These are phyloP conservation scores for Thereva nobilitata DNA, from an alignment of 2,888 invertebrate genomes.

Conservation along the genomic window DNA sequence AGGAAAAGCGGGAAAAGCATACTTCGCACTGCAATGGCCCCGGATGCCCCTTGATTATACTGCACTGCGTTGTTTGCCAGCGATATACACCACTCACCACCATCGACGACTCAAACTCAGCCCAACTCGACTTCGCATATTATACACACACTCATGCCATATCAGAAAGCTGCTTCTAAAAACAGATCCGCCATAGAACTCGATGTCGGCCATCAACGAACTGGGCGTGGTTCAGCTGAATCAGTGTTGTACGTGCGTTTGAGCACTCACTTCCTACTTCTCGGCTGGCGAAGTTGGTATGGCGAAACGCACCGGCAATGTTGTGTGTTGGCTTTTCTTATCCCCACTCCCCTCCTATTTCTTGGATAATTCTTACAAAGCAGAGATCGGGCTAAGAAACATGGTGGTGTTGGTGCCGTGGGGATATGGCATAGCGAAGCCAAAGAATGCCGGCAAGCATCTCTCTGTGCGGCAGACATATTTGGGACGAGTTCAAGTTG, in stretches of 20 bases:
- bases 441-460: conserved; percentile 6
- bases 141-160: no score
- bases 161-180: no score
- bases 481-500: conserved; percentile 13
- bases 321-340: neutral
- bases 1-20: neutral
- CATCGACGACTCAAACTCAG: no score
- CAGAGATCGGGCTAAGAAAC: conserved; percentile 1
- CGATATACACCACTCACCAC: conserved; percentile 12
- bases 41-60: conserved; percentile 35
- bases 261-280: conserved; percentile 1
- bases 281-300: conserved; percentile 19
- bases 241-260: conserved; percentile 18
- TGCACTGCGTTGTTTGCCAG: conserved; percentile 40
- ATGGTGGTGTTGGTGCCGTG: neutral
- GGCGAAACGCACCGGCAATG: conserved; percentile 14
- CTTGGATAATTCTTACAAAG: neutral
- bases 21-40: conserved; percentile 37
- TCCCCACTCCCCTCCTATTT: neutral
- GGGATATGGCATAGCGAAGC: conserved; percentile 4
- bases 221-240: conserved; percentile 40
- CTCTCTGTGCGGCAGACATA: conserved; percentile 9
- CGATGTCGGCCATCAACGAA: conserved; percentile 37
- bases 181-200: no score
- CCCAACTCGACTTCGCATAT: no score